Evolutionary conservation across 1,140 invertebrate genomes (phyloP).

Genomic region (Microplitis demolitor): DNA sequence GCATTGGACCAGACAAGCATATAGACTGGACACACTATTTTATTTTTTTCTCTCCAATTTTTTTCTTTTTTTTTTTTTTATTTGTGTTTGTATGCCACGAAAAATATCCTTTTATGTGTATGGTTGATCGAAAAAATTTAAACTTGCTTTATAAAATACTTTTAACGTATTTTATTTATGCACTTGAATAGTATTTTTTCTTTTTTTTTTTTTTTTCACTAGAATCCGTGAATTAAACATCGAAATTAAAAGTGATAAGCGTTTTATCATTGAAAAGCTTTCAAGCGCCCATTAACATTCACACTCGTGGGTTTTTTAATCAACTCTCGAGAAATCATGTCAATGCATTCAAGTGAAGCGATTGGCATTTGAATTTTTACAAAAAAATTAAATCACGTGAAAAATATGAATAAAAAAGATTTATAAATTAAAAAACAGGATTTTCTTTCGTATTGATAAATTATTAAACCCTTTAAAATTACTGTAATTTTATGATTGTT

Average conservation of each 20-base stretch:
- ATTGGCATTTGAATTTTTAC: not conserved
- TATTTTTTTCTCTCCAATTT: not conserved
- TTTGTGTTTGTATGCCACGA: not conserved
- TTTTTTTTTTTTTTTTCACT: not conserved
- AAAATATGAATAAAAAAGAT: not conserved
- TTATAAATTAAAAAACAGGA: no score
- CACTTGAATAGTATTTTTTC: not conserved
- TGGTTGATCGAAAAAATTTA: not conserved
- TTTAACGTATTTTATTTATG: not conserved
- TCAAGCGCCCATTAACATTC: constrained; percentile 4
- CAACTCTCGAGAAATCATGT: not conserved
- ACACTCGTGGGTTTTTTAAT: constrained; percentile 2
- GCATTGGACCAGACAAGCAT: constrained; percentile 38
- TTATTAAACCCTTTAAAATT: no score
- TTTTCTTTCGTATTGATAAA: no score
- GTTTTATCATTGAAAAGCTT: constrained; percentile 10
- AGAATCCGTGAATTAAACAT: not conserved
- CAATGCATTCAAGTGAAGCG: not conserved
- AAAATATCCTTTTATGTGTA: not conserved
- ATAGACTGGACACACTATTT: not conserved
- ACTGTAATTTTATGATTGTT: no score
- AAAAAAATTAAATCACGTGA: not conserved
- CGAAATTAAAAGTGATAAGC: constrained; percentile 5
- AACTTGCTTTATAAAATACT: not conserved
- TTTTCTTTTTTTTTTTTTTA: not conserved